phyloP scores from a whole-genome alignment of 2,113 vertebrate genomes.

The Lampris megalopsis region DNA sequence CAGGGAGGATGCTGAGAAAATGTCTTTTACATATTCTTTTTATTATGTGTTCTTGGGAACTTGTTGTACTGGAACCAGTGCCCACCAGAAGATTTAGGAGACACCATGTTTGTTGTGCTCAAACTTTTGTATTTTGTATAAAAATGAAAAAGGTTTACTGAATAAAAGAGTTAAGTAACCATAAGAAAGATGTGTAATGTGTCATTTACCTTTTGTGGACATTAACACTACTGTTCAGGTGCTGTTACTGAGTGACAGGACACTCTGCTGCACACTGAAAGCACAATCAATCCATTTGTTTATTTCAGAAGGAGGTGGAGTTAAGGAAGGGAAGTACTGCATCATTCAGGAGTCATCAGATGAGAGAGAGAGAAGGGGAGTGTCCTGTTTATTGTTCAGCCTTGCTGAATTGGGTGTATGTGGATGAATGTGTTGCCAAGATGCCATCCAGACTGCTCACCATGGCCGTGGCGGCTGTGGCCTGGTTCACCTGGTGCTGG shows the following conservation, averaged over 20 bases:
- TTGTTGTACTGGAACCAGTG: slow-evolving; percentile 41
- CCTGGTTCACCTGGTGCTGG: slow-evolving; percentile 99
- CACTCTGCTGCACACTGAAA: slow-evolving; percentile 29
- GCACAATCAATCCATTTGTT: slow-evolving; percentile 57
- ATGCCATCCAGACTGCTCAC: slow-evolving; percentile 83
- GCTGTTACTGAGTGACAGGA: slow-evolving; percentile 23
- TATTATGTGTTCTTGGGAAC: slow-evolving; percentile 36
- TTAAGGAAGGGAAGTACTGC: slow-evolving; percentile 63
- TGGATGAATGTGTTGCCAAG: slow-evolving; percentile 30
- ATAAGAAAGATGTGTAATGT: neutral
- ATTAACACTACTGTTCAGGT: neutral
- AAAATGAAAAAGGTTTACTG: slow-evolving; percentile 65
- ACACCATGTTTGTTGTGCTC: slow-evolving; percentile 62
- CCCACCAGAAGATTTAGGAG: slow-evolving; percentile 39
- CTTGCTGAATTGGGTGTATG: slow-evolving; percentile 8
- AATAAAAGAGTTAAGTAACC: slow-evolving; percentile 41
- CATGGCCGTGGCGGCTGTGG: slow-evolving; percentile 96
- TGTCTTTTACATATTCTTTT: slow-evolving; percentile 34
- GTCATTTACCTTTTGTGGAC: neutral
- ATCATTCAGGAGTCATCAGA: too few species aligned
- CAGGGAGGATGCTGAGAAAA: slow-evolving; percentile 26
- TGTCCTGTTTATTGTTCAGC: too few species aligned
- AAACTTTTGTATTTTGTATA: slow-evolving; percentile 85
- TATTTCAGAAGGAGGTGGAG: slow-evolving; percentile 73
- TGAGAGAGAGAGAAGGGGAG: neutral